Evolutionary conservation across 2,888 invertebrate genomes (phyloP).

Genomic region (Drosophila rubida): DNA sequence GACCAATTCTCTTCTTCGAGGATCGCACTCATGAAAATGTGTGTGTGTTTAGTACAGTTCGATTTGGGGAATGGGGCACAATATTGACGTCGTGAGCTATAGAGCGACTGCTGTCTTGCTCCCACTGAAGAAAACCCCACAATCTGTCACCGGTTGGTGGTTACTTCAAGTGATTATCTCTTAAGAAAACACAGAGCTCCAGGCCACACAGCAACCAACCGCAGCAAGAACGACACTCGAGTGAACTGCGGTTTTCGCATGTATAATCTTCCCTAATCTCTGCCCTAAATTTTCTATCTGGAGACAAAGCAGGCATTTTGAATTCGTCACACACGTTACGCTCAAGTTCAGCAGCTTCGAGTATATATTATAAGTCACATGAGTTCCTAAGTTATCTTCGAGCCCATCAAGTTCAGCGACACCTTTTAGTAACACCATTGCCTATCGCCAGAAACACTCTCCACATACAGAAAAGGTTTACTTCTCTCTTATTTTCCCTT

Average conservation of each 20-base stretch:
- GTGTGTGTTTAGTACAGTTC: neutral
- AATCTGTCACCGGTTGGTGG: slow-evolving; percentile 57
- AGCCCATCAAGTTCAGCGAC: no score
- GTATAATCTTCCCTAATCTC: neutral
- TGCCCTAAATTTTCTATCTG: neutral
- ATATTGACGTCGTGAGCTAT: slow-evolving; percentile 53
- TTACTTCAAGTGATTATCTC: slow-evolving; percentile 43
- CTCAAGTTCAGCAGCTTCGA: no score
- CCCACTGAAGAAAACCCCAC: slow-evolving; percentile 5
- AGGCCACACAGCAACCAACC: slow-evolving; percentile 25
- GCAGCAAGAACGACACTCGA: neutral
- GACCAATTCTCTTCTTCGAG: slow-evolving; percentile 26
- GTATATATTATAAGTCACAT: no score
- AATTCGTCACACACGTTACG: neutral
- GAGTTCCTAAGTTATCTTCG: no score
- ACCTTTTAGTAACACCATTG: no score
- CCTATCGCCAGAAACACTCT: no score
- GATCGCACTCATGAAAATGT: neutral
- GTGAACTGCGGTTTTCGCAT: neutral
- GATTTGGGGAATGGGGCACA: slow-evolving; percentile 52
- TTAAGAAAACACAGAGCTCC: slow-evolving; percentile 29
- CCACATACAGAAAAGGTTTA: no score
- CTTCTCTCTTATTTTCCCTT: no score
- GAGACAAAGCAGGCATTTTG: neutral
- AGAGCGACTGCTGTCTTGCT: no score